phyloP scores from a whole-genome alignment of 2,797 vertebrate genomes.

The Muraenolepis orangiensis region DNA sequence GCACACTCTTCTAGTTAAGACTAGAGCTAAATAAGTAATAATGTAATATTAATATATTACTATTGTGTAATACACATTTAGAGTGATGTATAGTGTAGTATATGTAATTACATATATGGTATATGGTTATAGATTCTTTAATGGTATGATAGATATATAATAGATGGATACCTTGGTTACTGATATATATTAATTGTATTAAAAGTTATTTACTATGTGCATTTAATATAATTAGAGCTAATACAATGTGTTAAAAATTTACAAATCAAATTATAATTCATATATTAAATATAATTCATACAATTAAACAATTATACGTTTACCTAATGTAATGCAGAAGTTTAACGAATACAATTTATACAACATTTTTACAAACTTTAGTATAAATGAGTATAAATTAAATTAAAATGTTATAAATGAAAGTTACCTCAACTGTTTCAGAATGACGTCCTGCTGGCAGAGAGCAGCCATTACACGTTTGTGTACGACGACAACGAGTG shows the following conservation, averaged over 20 bases:
- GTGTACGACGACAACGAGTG: slow-evolving; percentile 96
- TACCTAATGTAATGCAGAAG: neutral
- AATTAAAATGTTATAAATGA: too few relatives aligned
- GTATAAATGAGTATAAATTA: too few relatives aligned
- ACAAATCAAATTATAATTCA: too few relatives aligned
- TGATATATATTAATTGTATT: neutral
- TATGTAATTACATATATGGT: neutral
- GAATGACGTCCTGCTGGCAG: slow-evolving; percentile 85
- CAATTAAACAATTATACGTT: too few relatives aligned
- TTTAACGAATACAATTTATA: neutral
- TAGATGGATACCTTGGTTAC: neutral
- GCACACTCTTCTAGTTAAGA: neutral
- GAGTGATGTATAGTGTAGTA: neutral
- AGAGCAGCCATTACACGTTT: slow-evolving; percentile 92
- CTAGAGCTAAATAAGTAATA: neutral
- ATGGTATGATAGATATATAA: neutral
- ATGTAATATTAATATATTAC: neutral
- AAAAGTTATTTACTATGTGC: neutral
- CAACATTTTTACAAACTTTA: too few relatives aligned
- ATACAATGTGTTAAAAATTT: too few relatives aligned
- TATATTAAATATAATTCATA: neutral
- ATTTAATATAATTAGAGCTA: neutral
- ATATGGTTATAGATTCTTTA: neutral
- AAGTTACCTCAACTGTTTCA: slow-evolving; percentile 49
- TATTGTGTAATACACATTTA: neutral